These are phyloP conservation scores for Syngnathus floridae DNA, from an alignment of 2,113 vertebrate genomes.

Conservation along the genomic window DNA sequence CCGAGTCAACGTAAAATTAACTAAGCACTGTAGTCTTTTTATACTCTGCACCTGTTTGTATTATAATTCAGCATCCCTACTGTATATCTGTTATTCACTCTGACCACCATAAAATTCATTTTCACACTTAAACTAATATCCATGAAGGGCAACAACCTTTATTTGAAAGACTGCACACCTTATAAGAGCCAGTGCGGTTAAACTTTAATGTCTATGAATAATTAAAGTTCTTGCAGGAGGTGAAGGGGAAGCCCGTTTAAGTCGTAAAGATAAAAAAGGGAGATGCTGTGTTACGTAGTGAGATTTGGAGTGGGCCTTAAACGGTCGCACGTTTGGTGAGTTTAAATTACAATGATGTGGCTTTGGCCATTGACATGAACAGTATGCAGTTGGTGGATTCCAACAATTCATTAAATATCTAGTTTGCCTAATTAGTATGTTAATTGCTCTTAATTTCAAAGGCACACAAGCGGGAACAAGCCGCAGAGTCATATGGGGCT, in stretches of 20 bases:
- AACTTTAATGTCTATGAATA: slow-evolving; percentile 2
- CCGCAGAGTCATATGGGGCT: slow-evolving; percentile 1
- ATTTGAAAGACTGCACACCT: not conserved
- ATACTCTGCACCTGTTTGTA: too few species aligned
- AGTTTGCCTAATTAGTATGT: not conserved
- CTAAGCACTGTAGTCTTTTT: too few species aligned
- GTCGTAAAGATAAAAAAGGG: not conserved
- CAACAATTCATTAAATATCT: not conserved
- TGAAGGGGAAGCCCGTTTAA: not conserved
- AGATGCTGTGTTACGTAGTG: not conserved
- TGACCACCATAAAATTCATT: not conserved
- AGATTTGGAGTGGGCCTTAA: not conserved
- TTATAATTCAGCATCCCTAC: not conserved
- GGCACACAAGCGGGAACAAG: too few species aligned
- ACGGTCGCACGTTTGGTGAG: not conserved
- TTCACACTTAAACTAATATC: not conserved
- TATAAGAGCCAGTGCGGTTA: not conserved
- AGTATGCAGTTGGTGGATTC: not conserved
- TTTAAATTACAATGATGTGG: not conserved
- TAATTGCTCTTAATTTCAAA: not conserved
- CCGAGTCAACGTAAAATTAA: too few species aligned
- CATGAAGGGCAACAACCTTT: not conserved
- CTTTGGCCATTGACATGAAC: not conserved
- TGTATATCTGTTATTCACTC: not conserved
- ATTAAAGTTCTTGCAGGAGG: not conserved